Conservation (phyloP, 2,797 vertebrate species). For the Scyliorhinus canicula region DNA sequence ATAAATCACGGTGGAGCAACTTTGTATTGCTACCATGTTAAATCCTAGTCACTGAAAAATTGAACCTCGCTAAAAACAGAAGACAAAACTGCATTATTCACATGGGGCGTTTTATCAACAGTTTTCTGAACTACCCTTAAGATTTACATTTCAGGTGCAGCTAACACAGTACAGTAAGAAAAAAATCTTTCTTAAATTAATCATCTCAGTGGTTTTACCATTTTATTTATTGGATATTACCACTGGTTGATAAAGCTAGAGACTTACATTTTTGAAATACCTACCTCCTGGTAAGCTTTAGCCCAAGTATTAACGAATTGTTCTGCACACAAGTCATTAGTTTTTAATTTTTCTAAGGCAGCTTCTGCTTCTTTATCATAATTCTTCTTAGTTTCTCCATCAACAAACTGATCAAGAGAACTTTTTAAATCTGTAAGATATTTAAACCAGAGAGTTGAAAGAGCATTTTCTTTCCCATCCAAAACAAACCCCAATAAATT, state of each 20-base stretch:
- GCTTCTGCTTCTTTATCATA: constrained; percentile 76
- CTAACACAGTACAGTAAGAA: background rate
- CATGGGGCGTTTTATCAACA: background rate
- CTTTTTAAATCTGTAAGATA: constrained; percentile 70
- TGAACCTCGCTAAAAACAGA: background rate
- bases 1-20: background rate
- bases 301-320: constrained; percentile 76
- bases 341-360: constrained; percentile 71
- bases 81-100: background rate
- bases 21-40: background rate
- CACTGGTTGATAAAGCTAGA: background rate
- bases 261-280: constrained; percentile 40
- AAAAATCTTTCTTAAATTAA: background rate
- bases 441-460: constrained; percentile 32
- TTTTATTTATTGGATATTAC: background rate
- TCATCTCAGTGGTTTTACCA: background rate
- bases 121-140: background rate
- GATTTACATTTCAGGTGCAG: background rate
- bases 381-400: constrained; percentile 73
- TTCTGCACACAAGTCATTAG: constrained; percentile 70
- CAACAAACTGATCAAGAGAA: constrained; percentile 69
- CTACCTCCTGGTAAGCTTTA: constrained; percentile 82
- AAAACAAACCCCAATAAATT: background rate
- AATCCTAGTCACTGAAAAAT: background rate
- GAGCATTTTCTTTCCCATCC: background rate